A percentile compares a stretch with the other conserved stretches of the same genome.
These are phyloP conservation scores for Thumatha senex DNA, from an alignment of 2,888 invertebrate species.

Conservation along the genomic window DNA sequence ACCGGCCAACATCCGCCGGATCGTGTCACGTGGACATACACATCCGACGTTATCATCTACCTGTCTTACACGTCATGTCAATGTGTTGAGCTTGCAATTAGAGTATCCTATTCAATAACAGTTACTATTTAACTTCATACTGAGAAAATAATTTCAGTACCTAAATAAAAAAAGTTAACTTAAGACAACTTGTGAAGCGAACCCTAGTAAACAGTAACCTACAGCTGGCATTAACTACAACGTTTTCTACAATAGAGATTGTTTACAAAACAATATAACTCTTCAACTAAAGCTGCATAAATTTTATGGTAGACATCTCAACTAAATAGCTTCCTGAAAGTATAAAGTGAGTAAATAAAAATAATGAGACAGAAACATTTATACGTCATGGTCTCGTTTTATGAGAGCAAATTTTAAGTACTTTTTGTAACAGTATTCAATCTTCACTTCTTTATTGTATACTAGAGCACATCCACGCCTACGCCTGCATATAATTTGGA, in stretches of 20 bases:
- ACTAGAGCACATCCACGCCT: background rate
- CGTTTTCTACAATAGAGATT: slow-evolving; percentile 21
- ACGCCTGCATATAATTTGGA: no score
- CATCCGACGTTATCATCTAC: slow-evolving; percentile 66
- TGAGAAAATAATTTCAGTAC: background rate
- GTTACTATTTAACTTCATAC: background rate
- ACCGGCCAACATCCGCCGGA: slow-evolving; percentile 55
- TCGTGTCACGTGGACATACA: slow-evolving; percentile 63
- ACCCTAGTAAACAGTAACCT: no score
- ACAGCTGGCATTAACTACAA: slow-evolving; percentile 14
- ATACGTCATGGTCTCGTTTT: slow-evolving; percentile 16
- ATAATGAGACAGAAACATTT: slow-evolving; percentile 19
- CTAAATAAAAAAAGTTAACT: background rate
- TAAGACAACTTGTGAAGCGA: slow-evolving; percentile 4
- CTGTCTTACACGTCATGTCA: slow-evolving; percentile 31
- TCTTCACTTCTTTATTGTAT: slow-evolving; percentile 11
- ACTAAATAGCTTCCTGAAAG: slow-evolving; percentile 20
- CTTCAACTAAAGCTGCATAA: slow-evolving; percentile 24
- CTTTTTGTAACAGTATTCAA: slow-evolving; percentile 16
- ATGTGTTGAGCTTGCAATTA: slow-evolving; percentile 29
- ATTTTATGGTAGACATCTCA: slow-evolving; percentile 24
- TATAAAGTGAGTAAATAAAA: slow-evolving; percentile 27
- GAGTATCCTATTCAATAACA: slow-evolving; percentile 15
- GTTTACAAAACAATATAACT: slow-evolving; percentile 26
- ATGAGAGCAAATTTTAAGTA: slow-evolving; percentile 18